Conservation (phyloP, 2,888 invertebrate genomes). For the Drosophila meridionalis region DNA sequence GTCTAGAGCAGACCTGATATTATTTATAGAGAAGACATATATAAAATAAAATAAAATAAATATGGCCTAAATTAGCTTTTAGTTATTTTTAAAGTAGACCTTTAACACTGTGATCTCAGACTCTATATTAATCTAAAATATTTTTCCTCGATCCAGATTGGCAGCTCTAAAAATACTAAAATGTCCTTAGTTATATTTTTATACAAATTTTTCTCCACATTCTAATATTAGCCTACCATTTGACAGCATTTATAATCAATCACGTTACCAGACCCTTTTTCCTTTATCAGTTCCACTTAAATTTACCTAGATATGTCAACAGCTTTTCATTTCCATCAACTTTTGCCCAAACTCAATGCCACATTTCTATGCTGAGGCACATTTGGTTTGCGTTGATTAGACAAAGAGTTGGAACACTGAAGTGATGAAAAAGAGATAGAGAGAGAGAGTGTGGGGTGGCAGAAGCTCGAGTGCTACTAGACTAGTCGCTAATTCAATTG, state of each 20-base stretch:
- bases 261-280: neutral
- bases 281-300: neutral
- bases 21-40: too few relatives aligned
- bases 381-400: conserved; percentile 59
- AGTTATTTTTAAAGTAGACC: too few relatives aligned
- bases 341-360: neutral
- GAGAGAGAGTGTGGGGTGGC: neutral
- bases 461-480: conserved; percentile 4
- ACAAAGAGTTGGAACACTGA: neutral
- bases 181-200: too few relatives aligned
- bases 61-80: too few relatives aligned
- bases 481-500: conserved; percentile 69
- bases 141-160: too few relatives aligned
- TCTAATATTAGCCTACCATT: conserved; percentile 2
- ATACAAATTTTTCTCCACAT: neutral
- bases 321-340: neutral
- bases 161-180: too few relatives aligned
- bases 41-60: too few relatives aligned
- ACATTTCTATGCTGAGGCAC: conserved; percentile 25
- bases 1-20: too few relatives aligned
- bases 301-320: neutral
- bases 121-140: too few relatives aligned
- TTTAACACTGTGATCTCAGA: too few relatives aligned
- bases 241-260: neutral
- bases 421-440: neutral